Evolutionary conservation across 2,113 vertebrate species (phyloP).

Genomic region (Phalacrocorax brasilianus): DNA sequence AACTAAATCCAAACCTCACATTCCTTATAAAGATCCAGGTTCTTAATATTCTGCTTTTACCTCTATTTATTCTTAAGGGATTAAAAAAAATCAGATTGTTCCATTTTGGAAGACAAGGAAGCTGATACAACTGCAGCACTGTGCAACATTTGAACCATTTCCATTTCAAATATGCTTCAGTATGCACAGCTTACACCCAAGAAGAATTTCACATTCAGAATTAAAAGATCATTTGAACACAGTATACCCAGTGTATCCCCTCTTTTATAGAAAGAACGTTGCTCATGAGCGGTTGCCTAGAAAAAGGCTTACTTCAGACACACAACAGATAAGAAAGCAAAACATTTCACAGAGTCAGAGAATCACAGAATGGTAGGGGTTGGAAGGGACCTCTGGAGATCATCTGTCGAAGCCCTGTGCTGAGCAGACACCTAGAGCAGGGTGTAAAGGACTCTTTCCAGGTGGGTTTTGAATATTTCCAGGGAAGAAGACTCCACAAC

Average conservation of each 20-base stretch:
- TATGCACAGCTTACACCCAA: background rate
- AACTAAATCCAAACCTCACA: background rate
- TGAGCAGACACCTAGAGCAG: no score
- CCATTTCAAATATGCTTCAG: background rate
- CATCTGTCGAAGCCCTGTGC: no score
- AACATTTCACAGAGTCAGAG: background rate
- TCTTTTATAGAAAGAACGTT: background rate
- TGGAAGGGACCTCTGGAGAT: no score
- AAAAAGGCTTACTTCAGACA: background rate
- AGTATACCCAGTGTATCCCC: background rate
- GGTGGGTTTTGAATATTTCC: no score
- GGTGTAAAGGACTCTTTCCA: no score
- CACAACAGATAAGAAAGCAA: background rate
- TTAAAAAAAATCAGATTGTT: background rate
- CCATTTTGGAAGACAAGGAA: background rate
- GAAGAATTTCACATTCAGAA: background rate
- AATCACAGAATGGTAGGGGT: no score
- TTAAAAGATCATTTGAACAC: background rate
- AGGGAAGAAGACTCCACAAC: no score
- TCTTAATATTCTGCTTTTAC: background rate
- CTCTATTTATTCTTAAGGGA: background rate
- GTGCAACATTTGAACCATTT: background rate
- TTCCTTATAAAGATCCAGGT: background rate
- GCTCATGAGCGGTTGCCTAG: background rate
- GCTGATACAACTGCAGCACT: background rate